phyloP scores from a whole-genome alignment of 2,888 invertebrate genomes.

The Epirrita christyi region DNA sequence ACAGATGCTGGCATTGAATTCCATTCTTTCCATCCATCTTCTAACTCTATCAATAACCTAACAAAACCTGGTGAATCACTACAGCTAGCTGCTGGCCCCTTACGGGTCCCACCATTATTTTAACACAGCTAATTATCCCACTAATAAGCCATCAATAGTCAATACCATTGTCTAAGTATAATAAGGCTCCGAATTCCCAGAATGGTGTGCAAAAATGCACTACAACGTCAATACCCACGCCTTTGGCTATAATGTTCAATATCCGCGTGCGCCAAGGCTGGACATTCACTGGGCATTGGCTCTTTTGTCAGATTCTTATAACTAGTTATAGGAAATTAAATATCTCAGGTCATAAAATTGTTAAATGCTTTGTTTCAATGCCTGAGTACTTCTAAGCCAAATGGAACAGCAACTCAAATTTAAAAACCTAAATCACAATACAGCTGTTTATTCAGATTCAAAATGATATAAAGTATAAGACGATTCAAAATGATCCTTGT shows the following conservation, averaged over 20 bases:
- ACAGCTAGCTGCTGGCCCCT: neutral
- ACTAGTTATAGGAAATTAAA: slow-evolving; percentile 10
- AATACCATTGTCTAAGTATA: slow-evolving; percentile 4
- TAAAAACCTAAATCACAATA: too few relatives aligned
- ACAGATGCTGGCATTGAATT: too few relatives aligned
- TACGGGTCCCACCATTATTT: neutral
- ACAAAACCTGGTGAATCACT: neutral
- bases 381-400: too few relatives aligned
- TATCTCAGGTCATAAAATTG: neutral
- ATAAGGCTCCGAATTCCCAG: neutral
- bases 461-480: too few relatives aligned
- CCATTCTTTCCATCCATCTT: neutral
- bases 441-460: too few relatives aligned
- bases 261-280: slow-evolving; percentile 44
- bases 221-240: neutral
- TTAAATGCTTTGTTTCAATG: slow-evolving; percentile 6
- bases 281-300: slow-evolving; percentile 44
- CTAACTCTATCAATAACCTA: neutral
- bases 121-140: neutral
- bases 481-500: too few relatives aligned
- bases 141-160: slow-evolving; percentile 1
- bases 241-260: slow-evolving; percentile 13
- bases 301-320: slow-evolving; percentile 24
- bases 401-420: too few relatives aligned
- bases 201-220: neutral